Evolutionary conservation across 2,113 vertebrate genomes (phyloP), one percentile per base, ranked within the genome.

Genomic region (Sapajus apella): DNA sequence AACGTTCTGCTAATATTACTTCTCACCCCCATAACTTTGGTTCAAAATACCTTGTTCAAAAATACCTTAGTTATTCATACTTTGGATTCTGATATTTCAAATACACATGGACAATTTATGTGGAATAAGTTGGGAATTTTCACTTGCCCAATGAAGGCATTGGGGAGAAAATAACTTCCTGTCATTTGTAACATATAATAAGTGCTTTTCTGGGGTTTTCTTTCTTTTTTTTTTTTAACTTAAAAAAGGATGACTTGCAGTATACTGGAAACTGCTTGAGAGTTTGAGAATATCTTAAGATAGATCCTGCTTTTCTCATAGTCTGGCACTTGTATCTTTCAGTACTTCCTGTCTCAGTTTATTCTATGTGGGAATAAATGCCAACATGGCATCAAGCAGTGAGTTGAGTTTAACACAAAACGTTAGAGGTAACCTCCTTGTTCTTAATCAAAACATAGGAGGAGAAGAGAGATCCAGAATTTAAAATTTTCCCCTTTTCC

Each of bases 401-500:
- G 88, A 52, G 32, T 35, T 18, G 7, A 27, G 55, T 79, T 79
- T 37, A 40, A 52, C 11, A 56, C 64, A 45, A 17, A 77, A 27
- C 0, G 0, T 85, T 68, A 14, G 66, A 81, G 82, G 66, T 5
- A 9, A 45, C 30, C 11, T 64, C 64, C 56, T 84, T 52, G 47
- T 93, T 82, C 90, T 91, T 95, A 52, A n/a, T 35, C 40, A 75
- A 94, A 96, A 83, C 61, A 14, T 9, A 50, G 5, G 43, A 56
- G 56, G 4, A 77, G 25, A 52, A 56, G 43, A 50, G 81, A 61
- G 55, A 76, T 37, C 6, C 35, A 23, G 35, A 37, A 18, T 82
- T 86, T 61, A 72, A 43, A n/a, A 25, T 21, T 80, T 58, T 56
- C 66, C 55, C 32, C 64, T 77, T 84, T 66, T 79, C 37, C n/a